phyloP scores from a whole-genome alignment of 2,113 vertebrate species.

The Cinclus mexicanus region DNA sequence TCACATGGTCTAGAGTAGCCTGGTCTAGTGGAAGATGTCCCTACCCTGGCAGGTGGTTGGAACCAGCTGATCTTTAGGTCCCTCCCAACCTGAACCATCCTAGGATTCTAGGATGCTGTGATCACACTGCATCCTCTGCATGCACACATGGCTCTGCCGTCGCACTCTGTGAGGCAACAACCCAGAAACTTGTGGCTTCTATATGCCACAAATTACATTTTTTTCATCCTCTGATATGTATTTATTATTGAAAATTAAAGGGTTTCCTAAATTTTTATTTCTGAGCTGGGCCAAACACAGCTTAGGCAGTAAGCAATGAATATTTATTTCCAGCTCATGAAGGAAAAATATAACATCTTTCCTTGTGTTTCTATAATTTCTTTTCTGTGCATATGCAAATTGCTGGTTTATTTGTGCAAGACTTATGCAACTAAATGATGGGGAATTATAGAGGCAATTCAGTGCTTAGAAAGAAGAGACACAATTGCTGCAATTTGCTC shows the following conservation, averaged over 20 bases:
- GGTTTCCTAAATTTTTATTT: constrained; percentile 51
- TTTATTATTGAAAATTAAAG: constrained; percentile 59
- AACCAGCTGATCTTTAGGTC: background rate
- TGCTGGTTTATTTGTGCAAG: constrained; percentile 57
- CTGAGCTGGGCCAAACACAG: constrained; percentile 30
- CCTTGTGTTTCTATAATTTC: constrained; percentile 55
- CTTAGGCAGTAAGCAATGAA: constrained; percentile 20
- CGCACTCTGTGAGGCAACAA: rapidly evolving
- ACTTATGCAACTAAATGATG: constrained; percentile 69
- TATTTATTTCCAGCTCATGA: constrained; percentile 20
- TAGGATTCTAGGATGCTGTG: background rate
- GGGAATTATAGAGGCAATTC: constrained; percentile 67
- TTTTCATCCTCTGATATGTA: constrained; percentile 14
- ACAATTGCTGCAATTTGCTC: constrained; percentile 68
- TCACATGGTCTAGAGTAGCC: background rate
- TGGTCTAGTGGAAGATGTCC: background rate
- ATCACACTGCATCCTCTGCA: rapidly evolving
- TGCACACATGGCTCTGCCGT: rapidly evolving
- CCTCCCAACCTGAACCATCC: background rate
- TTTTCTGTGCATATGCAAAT: constrained; percentile 64
- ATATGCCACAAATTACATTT: background rate
- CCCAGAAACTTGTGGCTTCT: background rate
- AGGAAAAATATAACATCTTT: constrained; percentile 40
- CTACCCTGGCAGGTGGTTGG: background rate
- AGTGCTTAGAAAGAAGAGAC: constrained; percentile 49